Evolutionary conservation across 2,113 vertebrate species (phyloP).

Genomic region (Muscicapa adusta): DNA sequence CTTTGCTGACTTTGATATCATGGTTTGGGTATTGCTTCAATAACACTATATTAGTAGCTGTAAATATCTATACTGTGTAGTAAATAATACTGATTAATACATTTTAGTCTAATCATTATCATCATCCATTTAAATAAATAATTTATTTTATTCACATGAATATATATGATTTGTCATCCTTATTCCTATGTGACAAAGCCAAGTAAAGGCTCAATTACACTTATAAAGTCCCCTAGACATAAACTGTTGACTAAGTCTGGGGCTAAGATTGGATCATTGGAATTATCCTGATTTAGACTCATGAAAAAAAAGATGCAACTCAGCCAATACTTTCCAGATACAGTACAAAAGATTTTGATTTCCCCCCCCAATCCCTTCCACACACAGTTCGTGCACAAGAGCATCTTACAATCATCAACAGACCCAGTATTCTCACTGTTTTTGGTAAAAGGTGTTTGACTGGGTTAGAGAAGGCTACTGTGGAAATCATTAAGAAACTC

Average conservation of each 20-base stretch:
- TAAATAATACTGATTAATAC: background rate
- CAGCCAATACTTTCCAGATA: background rate
- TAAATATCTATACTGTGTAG: background rate
- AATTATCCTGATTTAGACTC: background rate
- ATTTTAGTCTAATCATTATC: background rate
- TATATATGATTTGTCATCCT: background rate
- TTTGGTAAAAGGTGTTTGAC: background rate
- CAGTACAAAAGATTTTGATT: background rate
- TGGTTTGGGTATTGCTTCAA: background rate
- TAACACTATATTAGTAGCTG: background rate
- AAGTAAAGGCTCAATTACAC: background rate
- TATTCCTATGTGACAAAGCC: background rate
- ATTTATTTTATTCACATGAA: background rate
- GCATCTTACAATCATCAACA: background rate
- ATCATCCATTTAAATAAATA: background rate
- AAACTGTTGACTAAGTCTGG: background rate
- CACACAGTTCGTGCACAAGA: background rate
- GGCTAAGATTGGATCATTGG: background rate
- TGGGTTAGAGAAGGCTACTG: background rate
- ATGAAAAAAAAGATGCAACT: background rate
- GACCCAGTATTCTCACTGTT: background rate
- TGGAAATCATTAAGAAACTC: background rate
- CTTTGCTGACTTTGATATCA: background rate
- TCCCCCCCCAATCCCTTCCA: fast-evolving
- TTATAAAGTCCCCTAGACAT: background rate